Conservation (phyloP, 2,888 invertebrate genomes). For the Allygus modestus region DNA sequence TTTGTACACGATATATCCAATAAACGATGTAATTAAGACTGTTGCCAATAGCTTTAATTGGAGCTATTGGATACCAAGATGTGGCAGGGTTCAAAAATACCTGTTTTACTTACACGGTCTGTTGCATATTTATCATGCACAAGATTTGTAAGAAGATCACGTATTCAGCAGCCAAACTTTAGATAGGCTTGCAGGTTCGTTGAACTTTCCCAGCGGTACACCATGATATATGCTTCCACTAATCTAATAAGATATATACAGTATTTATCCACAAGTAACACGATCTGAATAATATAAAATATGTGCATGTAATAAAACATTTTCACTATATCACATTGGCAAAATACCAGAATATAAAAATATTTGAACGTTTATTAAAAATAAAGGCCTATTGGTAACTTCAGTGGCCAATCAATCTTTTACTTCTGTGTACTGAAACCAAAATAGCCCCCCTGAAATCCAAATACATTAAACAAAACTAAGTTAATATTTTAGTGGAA, state of each 20-base stretch:
- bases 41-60: too few species aligned
- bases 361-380: conserved; percentile 42
- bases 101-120: too few species aligned
- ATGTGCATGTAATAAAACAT: conserved; percentile 53
- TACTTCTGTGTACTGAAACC: background rate
- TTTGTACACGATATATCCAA: too few species aligned
- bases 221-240: background rate
- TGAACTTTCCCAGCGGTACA: conserved; percentile 8
- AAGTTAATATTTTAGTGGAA: too few species aligned
- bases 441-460: background rate
- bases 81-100: too few species aligned
- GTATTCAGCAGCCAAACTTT: too few species aligned
- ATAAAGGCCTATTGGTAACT: conserved; percentile 61
- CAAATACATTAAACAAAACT: conserved; percentile 1
- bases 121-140: too few species aligned
- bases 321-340: conserved; percentile 50
- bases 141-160: too few species aligned
- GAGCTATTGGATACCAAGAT: too few species aligned
- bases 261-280: conserved; percentile 47
- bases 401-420: conserved; percentile 37
- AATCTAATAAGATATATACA: conserved; percentile 26
- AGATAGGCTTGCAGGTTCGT: background rate
- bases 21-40: too few species aligned
- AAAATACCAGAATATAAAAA: conserved; percentile 54
- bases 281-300: conserved; percentile 41